phyloP scores from a whole-genome alignment of 2,888 invertebrate genomes.

The Thecophora atra region DNA sequence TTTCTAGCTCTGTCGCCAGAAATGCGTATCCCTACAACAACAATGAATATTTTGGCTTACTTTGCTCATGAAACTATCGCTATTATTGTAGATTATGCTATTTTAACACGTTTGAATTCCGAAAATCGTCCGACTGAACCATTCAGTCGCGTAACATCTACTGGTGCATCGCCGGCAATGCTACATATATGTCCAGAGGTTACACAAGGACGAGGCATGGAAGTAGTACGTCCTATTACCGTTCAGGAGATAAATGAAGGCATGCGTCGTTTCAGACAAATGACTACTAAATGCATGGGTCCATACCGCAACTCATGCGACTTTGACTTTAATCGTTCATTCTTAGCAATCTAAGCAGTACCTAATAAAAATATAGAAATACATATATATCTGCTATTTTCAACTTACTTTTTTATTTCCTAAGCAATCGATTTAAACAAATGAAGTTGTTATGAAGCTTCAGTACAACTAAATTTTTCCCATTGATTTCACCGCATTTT shows the following conservation, averaged over 20 bases:
- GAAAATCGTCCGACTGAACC: conserved; percentile 76
- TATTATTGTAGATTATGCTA: conserved; percentile 84
- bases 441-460: conserved; percentile 10
- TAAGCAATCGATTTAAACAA: background rate
- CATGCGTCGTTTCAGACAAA: conserved; percentile 72
- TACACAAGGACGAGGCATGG: conserved; percentile 70
- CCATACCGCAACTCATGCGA: conserved; percentile 60
- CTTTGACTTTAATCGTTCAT: conserved; percentile 58
- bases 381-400: background rate
- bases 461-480: conserved; percentile 43
- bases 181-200: conserved; percentile 65
- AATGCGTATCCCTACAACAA: conserved; percentile 71
- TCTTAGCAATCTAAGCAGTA: conserved; percentile 57
- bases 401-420: background rate
- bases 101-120: conserved; percentile 81
- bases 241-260: conserved; percentile 86
- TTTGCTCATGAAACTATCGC: conserved; percentile 91
- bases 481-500: conserved; percentile 56
- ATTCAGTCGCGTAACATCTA: conserved; percentile 71
- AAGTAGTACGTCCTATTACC: conserved; percentile 76
- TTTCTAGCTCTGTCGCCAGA: conserved; percentile 75
- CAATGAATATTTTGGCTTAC: conserved; percentile 82
- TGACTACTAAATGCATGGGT: conserved; percentile 61
- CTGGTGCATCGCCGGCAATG: conserved; percentile 64
- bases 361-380: background rate